Conservation (phyloP, 2,888 invertebrate genomes). For the Lepidochitona cinerea region DNA sequence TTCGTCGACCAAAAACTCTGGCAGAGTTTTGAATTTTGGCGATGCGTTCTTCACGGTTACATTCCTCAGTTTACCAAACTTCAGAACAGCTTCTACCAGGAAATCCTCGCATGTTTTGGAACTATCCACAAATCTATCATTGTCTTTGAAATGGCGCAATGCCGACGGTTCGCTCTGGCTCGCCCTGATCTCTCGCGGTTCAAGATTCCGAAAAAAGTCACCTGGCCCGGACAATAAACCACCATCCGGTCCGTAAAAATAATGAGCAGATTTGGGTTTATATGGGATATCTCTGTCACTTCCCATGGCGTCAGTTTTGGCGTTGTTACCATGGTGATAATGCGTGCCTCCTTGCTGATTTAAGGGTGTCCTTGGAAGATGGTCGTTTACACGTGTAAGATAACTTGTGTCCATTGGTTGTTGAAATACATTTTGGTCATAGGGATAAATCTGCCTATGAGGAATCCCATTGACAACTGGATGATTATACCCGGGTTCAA, state of each 20-base stretch:
- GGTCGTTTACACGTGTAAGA: too few species aligned
- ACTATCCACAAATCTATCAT: not conserved
- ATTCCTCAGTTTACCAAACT: constrained; percentile 31
- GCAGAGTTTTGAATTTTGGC: constrained; percentile 26
- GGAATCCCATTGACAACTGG: not conserved
- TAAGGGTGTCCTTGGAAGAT: not conserved
- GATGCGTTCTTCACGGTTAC: constrained; percentile 25
- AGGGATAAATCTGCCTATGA: not conserved
- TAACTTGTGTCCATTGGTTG: not conserved
- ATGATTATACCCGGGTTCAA: not conserved
- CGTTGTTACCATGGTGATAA: too few species aligned
- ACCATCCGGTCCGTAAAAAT: constrained; percentile 27
- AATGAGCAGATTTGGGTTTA: constrained; percentile 6
- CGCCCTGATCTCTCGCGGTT: not conserved
- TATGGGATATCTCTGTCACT: not conserved
- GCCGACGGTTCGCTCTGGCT: not conserved
- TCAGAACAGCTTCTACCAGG: constrained; percentile 24
- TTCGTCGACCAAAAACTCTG: constrained; percentile 30
- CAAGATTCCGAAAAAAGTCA: not conserved
- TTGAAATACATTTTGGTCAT: too few species aligned
- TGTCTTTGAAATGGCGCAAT: not conserved
- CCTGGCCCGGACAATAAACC: constrained; percentile 11
- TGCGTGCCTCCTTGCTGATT: not conserved
- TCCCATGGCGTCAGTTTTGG: too few species aligned
- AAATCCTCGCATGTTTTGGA: constrained; percentile 12